Percentiles rank a stretch among this genome's conserved stretches.
Conservation (phyloP, 2,888 invertebrate species). For the Magallana nippona region DNA sequence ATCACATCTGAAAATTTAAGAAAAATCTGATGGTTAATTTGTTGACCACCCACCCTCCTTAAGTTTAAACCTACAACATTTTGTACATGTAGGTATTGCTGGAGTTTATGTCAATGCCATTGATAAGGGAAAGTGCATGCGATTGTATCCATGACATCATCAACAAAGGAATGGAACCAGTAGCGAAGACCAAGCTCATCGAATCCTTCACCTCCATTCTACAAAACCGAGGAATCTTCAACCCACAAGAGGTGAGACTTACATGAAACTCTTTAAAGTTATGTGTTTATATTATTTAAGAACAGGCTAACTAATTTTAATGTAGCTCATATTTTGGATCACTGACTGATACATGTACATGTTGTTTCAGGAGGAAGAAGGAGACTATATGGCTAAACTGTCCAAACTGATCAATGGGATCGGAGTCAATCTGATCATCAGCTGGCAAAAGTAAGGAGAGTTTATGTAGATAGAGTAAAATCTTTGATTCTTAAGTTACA, state of each 20-base stretch:
- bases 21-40: too few species aligned
- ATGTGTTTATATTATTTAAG: too few species aligned
- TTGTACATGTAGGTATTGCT: slow-evolving; percentile 79
- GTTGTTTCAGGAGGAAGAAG: slow-evolving; percentile 80
- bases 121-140: slow-evolving; percentile 81
- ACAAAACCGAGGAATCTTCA: slow-evolving; percentile 79
- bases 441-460: slow-evolving; percentile 80
- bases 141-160: slow-evolving; percentile 82
- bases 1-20: too few species aligned
- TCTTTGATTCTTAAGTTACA: neutral
- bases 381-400: slow-evolving; percentile 81
- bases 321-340: neutral
- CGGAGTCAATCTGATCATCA: slow-evolving; percentile 81
- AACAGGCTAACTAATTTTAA: neutral
- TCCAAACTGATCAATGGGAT: slow-evolving; percentile 82
- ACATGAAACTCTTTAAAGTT: neutral
- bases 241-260: slow-evolving; percentile 74
- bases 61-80: too few species aligned
- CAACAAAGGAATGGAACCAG: slow-evolving; percentile 83
- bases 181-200: slow-evolving; percentile 82
- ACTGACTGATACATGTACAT: neutral
- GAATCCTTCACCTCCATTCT: slow-evolving; percentile 81
- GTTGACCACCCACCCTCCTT: too few species aligned
- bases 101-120: slow-evolving; percentile 76
- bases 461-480: neutral